These are phyloP conservation scores for Empidonax alnorum DNA, from an alignment of 2,113 vertebrate species.

Conservation along the genomic window DNA sequence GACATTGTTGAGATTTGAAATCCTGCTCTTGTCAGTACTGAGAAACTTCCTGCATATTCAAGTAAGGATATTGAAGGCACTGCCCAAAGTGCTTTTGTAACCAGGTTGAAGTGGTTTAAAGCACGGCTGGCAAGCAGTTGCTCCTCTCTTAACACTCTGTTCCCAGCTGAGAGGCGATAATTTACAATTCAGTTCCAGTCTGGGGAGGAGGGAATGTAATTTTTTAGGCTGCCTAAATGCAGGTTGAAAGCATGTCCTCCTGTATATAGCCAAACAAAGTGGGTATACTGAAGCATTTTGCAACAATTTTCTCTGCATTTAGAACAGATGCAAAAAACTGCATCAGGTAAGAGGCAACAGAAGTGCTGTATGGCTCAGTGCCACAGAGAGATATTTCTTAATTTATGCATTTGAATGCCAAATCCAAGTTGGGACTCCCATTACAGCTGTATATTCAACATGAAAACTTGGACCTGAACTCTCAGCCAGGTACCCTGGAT, in stretches of 20 bases:
- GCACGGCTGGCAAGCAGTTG: not conserved
- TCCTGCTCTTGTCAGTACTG: not conserved
- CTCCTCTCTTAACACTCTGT: not conserved
- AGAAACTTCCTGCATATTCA: not conserved
- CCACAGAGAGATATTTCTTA: not conserved
- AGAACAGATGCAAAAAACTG: not conserved
- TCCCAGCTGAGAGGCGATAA: not conserved
- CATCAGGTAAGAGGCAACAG: not conserved
- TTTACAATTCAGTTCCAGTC: not conserved
- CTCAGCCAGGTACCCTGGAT: not conserved
- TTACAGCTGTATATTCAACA: not conserved
- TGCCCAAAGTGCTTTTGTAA: not conserved
- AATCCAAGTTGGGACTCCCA: not conserved
- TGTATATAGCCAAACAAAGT: not conserved
- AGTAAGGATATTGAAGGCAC: not conserved
- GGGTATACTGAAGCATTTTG: not conserved
- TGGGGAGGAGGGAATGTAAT: not conserved
- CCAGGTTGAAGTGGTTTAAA: not conserved
- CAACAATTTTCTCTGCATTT: not conserved
- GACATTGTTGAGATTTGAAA: not conserved
- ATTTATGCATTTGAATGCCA: not conserved
- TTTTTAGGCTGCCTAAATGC: not conserved
- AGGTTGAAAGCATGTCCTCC: slow-evolving; percentile 5
- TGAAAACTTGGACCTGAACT: not conserved
- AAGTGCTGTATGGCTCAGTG: not conserved